Percentiles rank a stretch among this genome's conserved stretches.
Evolutionary conservation across 2,113 vertebrate genomes (phyloP).

Genomic region (Lophura nycthemera): DNA sequence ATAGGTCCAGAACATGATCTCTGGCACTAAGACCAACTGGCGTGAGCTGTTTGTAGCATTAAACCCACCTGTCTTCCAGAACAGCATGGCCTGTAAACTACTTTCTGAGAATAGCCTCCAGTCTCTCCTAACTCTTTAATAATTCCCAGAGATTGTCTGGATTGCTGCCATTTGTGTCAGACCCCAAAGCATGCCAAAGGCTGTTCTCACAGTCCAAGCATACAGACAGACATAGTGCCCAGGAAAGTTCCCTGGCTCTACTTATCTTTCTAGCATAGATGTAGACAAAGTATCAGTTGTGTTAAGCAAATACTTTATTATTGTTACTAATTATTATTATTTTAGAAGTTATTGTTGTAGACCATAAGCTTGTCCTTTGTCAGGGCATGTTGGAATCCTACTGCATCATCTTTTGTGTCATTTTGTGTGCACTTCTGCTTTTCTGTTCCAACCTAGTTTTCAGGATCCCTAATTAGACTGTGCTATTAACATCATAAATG

Average conservation of each 20-base stretch:
- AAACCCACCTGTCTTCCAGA: background rate
- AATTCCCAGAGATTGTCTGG: background rate
- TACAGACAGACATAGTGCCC: background rate
- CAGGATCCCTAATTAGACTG: background rate
- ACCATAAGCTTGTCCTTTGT: background rate
- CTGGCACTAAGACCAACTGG: background rate
- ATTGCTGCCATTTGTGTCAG: background rate
- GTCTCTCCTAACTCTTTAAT: accelerated
- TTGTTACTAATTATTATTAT: background rate
- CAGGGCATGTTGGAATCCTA: background rate
- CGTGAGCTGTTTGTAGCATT: background rate
- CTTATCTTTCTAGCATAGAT: background rate
- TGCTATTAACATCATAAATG: background rate
- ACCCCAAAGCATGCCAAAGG: background rate
- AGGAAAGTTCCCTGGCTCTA: background rate
- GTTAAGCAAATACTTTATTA: too few species aligned
- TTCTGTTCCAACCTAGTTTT: background rate
- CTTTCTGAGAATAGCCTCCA: background rate
- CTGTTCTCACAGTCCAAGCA: background rate
- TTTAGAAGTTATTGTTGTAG: background rate
- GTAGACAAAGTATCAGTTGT: background rate
- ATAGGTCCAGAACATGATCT: background rate
- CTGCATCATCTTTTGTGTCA: background rate
- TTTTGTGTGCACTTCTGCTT: background rate
- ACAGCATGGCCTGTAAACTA: background rate